Evolutionary conservation across 1,140 invertebrate genomes (phyloP).

Genomic region (Drosophila pseudoananassae): DNA sequence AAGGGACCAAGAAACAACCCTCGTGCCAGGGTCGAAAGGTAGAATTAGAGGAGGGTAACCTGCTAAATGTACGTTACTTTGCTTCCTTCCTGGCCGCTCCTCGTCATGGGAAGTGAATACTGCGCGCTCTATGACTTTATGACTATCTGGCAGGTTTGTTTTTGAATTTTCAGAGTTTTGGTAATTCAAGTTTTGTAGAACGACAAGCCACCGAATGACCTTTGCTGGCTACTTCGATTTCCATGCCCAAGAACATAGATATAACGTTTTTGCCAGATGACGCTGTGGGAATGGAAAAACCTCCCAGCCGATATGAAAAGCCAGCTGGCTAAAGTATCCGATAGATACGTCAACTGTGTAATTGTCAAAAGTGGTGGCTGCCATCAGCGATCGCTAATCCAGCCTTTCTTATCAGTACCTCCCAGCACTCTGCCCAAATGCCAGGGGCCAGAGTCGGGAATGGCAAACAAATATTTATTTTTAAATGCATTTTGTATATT

Average conservation of each 20-base stretch:
- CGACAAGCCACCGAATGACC: constrained; percentile 56
- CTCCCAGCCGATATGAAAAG: constrained; percentile 1
- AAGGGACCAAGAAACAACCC: constrained; percentile 55
- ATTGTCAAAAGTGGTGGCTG: constrained; percentile 12
- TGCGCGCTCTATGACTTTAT: neutral
- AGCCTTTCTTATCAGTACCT: constrained; percentile 34
- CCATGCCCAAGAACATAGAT: constrained; percentile 34
- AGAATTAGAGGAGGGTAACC: constrained; percentile 11
- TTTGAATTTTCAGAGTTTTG: neutral
- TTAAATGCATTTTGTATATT: constrained; percentile 52
- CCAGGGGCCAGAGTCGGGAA: constrained; percentile 27
- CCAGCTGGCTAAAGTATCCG: constrained; percentile 34
- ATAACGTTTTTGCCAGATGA: constrained; percentile 75
- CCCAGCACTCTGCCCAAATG: constrained; percentile 13
- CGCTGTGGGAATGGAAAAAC: constrained; percentile 48
- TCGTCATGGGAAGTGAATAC: constrained; percentile 69
- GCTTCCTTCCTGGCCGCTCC: constrained; percentile 27
- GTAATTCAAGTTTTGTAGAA: constrained; percentile 32
- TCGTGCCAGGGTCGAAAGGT: constrained; percentile 7
- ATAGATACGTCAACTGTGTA: constrained; percentile 27
- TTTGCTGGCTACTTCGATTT: constrained; percentile 40
- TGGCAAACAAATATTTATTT: constrained; percentile 37
- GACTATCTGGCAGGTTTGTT: constrained; percentile 36
- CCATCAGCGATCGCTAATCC: neutral
- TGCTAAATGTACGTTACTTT: constrained; percentile 41